A percentile compares a stretch with the other conserved stretches of the same genome.
phyloP scores from a whole-genome alignment of 1,140 invertebrate species.

The Sarcophaga bullata region DNA sequence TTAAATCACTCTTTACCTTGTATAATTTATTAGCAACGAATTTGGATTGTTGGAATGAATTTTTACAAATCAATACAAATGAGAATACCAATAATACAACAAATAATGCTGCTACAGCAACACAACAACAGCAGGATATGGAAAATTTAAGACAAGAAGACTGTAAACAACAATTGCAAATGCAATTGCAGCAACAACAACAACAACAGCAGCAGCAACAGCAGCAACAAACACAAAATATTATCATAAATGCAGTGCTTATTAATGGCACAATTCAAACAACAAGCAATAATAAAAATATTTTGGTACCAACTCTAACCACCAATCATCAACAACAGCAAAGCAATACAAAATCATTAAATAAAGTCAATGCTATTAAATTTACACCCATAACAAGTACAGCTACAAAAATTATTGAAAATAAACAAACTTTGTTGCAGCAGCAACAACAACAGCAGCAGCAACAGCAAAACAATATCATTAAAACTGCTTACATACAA shows the following conservation, averaged over 20 bases:
- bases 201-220: slow-evolving; percentile 39
- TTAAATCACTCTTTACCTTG: neutral
- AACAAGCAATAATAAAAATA: slow-evolving; percentile 53
- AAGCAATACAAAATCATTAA: slow-evolving; percentile 30
- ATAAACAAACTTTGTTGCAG: slow-evolving; percentile 23
- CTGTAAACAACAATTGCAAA: slow-evolving; percentile 48
- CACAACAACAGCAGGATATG: slow-evolving; percentile 49
- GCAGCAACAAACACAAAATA: slow-evolving; percentile 51
- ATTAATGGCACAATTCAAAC: slow-evolving; percentile 60
- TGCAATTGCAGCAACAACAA: slow-evolving; percentile 52
- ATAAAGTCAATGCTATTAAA: slow-evolving; percentile 37
- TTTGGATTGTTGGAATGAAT: slow-evolving; percentile 61
- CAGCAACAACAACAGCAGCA: slow-evolving; percentile 45
- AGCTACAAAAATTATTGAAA: slow-evolving; percentile 35
- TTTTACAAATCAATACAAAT: slow-evolving; percentile 59
- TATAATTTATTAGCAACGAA: slow-evolving; percentile 52
- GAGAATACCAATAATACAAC: slow-evolving; percentile 46
- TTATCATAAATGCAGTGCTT: slow-evolving; percentile 61
- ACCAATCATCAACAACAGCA: slow-evolving; percentile 42
- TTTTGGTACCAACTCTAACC: slow-evolving; percentile 51
- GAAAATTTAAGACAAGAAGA: slow-evolving; percentile 40
- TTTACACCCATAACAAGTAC: slow-evolving; percentile 20
- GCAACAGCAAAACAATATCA: slow-evolving; percentile 42
- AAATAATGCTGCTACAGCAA: slow-evolving; percentile 48
- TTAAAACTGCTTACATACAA: slow-evolving; percentile 15